phyloP scores from a whole-genome alignment of 1,140 invertebrate species.

The Galleria mellonella region DNA sequence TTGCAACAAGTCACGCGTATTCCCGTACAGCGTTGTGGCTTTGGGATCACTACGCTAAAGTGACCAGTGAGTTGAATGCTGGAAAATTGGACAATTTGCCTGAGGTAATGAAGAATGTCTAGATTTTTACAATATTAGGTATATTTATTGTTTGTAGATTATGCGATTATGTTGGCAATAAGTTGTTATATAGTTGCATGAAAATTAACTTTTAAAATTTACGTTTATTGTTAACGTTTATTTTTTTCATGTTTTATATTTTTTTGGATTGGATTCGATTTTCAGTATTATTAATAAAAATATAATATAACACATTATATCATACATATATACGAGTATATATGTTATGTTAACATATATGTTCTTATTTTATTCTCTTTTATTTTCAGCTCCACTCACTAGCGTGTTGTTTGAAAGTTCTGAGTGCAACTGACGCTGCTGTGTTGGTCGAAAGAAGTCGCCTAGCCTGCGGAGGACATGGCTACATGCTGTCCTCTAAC shows the following conservation, averaged over 20 bases:
- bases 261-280: too few species aligned
- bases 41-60: slow-evolving; percentile 85
- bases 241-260: too few species aligned
- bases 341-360: too few species aligned
- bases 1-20: slow-evolving; percentile 88
- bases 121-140: too few species aligned
- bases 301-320: too few species aligned
- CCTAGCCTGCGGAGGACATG: slow-evolving; percentile 93
- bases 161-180: too few species aligned
- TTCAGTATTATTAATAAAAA: too few species aligned
- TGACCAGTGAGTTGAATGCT: slow-evolving; percentile 82
- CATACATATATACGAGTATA: too few species aligned
- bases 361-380: slow-evolving; percentile 76
- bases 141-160: too few species aligned
- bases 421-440: slow-evolving; percentile 84
- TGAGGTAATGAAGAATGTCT: slow-evolving; percentile 83
- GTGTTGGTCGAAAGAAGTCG: slow-evolving; percentile 85
- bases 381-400: slow-evolving; percentile 86
- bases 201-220: too few species aligned
- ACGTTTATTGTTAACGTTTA: too few species aligned
- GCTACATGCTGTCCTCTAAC: slow-evolving; percentile 90
- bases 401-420: slow-evolving; percentile 92
- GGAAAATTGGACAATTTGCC: slow-evolving; percentile 86
- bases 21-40: slow-evolving; percentile 82
- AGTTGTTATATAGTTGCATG: too few species aligned